Conservation (phyloP, 2,888 invertebrate species). For the Drosophila putrida region DNA sequence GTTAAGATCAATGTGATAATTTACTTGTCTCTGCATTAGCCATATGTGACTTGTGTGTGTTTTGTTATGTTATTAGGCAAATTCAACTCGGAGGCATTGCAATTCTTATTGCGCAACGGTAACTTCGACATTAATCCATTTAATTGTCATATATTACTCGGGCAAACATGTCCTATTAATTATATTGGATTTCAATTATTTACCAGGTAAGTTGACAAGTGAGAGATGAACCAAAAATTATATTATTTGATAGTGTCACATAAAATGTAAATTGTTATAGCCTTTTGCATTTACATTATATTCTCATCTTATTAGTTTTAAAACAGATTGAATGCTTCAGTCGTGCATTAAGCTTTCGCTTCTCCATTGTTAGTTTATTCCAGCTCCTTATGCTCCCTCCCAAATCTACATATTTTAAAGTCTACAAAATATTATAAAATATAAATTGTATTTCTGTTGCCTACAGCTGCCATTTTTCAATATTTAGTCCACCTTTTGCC, state of each 20-base stretch:
- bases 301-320: background rate
- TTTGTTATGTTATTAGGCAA: slow-evolving; percentile 43
- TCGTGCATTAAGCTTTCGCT: background rate
- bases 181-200: slow-evolving; percentile 71
- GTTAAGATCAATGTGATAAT: slow-evolving; percentile 29
- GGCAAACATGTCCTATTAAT: slow-evolving; percentile 71
- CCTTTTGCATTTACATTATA: background rate
- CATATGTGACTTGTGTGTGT: slow-evolving; percentile 31
- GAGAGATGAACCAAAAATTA: no score
- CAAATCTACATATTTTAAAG: background rate
- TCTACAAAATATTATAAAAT: background rate
- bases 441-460: background rate
- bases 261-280: no score
- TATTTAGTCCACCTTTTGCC: background rate
- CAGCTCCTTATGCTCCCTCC: no score
- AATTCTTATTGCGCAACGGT: slow-evolving; percentile 69
- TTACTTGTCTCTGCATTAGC: background rate
- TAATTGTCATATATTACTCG: slow-evolving; percentile 70
- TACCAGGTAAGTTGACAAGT: slow-evolving; percentile 66
- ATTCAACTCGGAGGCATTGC: slow-evolving; percentile 50
- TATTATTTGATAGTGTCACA: no score
- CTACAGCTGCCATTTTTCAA: background rate
- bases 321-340: background rate
- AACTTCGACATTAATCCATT: slow-evolving; percentile 79
- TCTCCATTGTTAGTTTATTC: background rate